Base-by-base conservation (phyloP, 2,888 invertebrate species). In the Diaphora mendica region DNA sequence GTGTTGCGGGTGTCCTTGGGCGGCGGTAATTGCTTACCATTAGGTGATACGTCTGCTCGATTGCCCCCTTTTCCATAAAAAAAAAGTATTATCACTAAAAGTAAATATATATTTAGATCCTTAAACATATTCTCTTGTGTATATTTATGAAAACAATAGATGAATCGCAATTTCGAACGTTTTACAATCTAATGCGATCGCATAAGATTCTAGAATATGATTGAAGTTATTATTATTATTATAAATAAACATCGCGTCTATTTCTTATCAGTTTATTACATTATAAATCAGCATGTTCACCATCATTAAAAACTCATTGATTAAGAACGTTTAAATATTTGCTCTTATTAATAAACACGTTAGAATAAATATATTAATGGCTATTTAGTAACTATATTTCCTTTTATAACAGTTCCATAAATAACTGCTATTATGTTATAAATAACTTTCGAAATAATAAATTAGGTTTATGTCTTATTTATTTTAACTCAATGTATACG, bases 381-480 rank as follows among this genome's bases (percentile, higher is more conserved):
- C 26, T 15, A 15, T 26, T 44, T 66, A n/a, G 15, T 44, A 44
- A 26, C 13, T 67, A 69, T 39, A 69, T 17, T 15, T 59, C 20
- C 35, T 42, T 69, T 20, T 39, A 69, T 17, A 59, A 59, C 35
- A 42, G 26, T 42, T 39, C 68, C 13, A 55, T 55, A 59, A 59
- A 39, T 59, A 35, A 42, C 26, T 35, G n/a, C 51, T 48, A 48
- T 20, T 3, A 48, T 48, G 7, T 68, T 69, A 13, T n/a, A 35
- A 26, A 55, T 69, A 35, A 69, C 69, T 69, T 69, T 69, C 59
- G 59, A 69, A 59, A 17, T 8, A 69, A 42, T 26, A 39, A 68
- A 68, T 68, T 69, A 62, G 26, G 17, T 39, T 20, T 69, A 69
- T 67, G 39, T 59, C 26, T 69, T 33, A 55, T 35, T 55, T 35